These are phyloP conservation scores for Orchestia grillus DNA, from an alignment of 1,140 invertebrate species.

Conservation along the genomic window DNA sequence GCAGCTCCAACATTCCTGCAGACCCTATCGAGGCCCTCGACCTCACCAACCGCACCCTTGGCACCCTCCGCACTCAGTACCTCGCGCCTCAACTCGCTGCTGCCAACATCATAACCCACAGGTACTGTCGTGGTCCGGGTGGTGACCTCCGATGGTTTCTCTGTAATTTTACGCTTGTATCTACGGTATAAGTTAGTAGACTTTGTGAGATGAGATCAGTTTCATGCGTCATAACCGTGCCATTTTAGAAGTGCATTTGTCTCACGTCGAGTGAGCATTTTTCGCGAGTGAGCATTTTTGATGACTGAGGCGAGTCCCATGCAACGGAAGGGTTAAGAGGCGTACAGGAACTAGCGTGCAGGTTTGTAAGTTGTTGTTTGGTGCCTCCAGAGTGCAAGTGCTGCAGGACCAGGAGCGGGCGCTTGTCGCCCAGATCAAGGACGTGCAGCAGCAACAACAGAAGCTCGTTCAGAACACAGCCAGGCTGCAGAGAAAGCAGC, in stretches of 20 bases:
- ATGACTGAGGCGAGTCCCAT: too few relatives aligned
- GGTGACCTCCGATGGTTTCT: too few relatives aligned
- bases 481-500: neutral
- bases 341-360: too few relatives aligned
- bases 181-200: too few relatives aligned
- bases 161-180: too few relatives aligned
- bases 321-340: too few relatives aligned
- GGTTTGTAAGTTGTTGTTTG: neutral
- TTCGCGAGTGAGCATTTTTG: too few relatives aligned
- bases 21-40: constrained; percentile 43
- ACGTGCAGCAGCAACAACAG: neutral
- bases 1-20: neutral
- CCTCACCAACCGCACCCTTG: constrained; percentile 24
- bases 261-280: too few relatives aligned
- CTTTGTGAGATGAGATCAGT: too few relatives aligned
- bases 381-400: neutral
- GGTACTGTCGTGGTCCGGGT: too few relatives aligned
- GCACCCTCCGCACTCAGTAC: constrained; percentile 22
- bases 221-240: too few relatives aligned
- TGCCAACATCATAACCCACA: neutral
- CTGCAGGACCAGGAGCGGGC: neutral
- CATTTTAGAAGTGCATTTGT: too few relatives aligned
- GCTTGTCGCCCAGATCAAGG: neutral
- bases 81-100: neutral
- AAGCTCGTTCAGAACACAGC: neutral